phyloP scores from a whole-genome alignment of 2,797 vertebrate species.

The Podargus strigoides region DNA sequence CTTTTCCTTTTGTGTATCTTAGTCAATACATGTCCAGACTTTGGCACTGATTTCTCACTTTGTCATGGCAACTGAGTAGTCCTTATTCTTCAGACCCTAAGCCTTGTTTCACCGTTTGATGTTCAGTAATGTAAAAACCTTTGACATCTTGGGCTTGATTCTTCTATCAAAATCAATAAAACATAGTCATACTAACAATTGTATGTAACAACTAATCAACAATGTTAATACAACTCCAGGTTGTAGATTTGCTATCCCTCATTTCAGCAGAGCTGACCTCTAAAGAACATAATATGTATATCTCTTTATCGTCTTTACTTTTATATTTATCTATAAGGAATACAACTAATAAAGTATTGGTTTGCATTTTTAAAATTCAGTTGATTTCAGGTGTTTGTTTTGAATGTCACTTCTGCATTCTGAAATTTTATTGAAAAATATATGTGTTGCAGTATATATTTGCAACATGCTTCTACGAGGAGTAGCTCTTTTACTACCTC shows the following conservation, averaged over 20 bases:
- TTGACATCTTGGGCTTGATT: neutral
- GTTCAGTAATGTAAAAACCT: neutral
- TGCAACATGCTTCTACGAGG: neutral
- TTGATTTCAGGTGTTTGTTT: neutral
- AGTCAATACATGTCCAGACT: constrained; percentile 37
- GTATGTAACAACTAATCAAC: neutral
- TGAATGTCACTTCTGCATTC: neutral
- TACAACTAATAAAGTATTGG: neutral
- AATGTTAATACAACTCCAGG: neutral
- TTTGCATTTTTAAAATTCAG: neutral
- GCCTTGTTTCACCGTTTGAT: neutral
- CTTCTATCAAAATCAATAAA: neutral
- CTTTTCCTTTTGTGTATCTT: constrained; percentile 26
- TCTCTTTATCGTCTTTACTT: neutral
- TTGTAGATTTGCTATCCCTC: neutral
- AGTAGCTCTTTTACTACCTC: neutral
- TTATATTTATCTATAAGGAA: neutral
- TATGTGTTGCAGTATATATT: neutral
- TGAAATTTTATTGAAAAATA: neutral
- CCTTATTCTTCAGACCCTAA: neutral
- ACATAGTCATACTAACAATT: neutral
- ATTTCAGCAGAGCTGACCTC: neutral
- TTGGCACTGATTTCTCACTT: neutral
- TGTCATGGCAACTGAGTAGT: neutral
- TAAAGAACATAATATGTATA: neutral